These are phyloP conservation scores for Myotis vivesi DNA, from an alignment of 2,797 vertebrate species.

Conservation along the genomic window DNA sequence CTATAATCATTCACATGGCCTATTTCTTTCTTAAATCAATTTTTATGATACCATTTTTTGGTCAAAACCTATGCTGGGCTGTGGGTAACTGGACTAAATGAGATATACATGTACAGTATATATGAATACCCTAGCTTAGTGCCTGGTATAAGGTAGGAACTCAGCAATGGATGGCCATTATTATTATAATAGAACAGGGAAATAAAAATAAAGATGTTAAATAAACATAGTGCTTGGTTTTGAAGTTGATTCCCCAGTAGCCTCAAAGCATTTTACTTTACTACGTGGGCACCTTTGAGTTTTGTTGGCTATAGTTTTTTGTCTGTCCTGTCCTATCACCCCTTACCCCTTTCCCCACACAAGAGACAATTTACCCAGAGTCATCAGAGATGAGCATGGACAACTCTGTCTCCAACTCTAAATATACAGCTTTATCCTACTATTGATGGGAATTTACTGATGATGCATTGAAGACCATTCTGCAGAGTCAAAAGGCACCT, in stretches of 20 bases:
- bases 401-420: not conserved
- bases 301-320: not conserved
- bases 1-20: slow-evolving; percentile 13
- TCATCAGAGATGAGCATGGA: not conserved
- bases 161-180: not conserved
- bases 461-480: not conserved
- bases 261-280: slow-evolving; percentile 18
- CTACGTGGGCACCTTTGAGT: not conserved
- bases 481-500: slow-evolving; percentile 13
- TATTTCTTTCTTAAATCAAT: slow-evolving; percentile 23
- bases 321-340: not conserved
- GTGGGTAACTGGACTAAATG: not conserved
- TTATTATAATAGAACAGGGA: not conserved
- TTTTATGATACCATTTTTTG: slow-evolving; percentile 4
- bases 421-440: not conserved
- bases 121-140: not conserved
- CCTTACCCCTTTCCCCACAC: not conserved
- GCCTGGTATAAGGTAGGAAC: not conserved
- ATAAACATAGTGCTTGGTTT: not conserved
- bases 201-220: slow-evolving; percentile 39
- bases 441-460: not conserved
- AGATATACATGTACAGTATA: not conserved
- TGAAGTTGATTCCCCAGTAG: not conserved
- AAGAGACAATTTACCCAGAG: not conserved
- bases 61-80: not conserved